Conservation (phyloP, 2,888 invertebrate genomes). For the Allygus modestus region DNA sequence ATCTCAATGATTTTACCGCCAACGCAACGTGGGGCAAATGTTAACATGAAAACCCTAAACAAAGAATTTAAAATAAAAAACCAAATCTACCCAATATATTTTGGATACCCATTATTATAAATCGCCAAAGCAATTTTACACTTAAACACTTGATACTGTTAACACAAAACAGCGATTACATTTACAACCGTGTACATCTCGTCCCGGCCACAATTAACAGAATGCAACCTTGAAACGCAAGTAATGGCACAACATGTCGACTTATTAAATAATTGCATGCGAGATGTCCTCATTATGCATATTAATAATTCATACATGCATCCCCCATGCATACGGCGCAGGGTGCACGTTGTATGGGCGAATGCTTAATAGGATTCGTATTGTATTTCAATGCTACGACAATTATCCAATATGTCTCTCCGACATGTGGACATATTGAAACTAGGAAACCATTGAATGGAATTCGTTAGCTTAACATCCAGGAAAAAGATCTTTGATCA, state of each 20-base stretch:
- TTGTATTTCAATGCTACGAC: slow-evolving; percentile 9
- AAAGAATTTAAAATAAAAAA: too few relatives aligned
- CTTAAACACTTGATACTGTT: too few relatives aligned
- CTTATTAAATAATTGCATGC: slow-evolving; percentile 52
- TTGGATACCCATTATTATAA: too few relatives aligned
- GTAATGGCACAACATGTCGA: slow-evolving; percentile 9
- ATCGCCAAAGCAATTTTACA: too few relatives aligned
- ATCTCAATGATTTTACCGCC: too few relatives aligned
- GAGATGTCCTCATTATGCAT: slow-evolving; percentile 38
- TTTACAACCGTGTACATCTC: not conserved
- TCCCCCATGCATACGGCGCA: slow-evolving; percentile 29
- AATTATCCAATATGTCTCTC: not conserved
- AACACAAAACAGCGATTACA: too few relatives aligned
- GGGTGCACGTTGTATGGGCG: not conserved
- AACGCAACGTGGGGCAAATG: too few relatives aligned
- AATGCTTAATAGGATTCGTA: slow-evolving; percentile 9
- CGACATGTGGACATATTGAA: not conserved
- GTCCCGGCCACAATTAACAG: slow-evolving; percentile 24
- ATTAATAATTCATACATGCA: slow-evolving; percentile 58
- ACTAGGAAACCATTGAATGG: too few relatives aligned
- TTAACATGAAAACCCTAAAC: too few relatives aligned
- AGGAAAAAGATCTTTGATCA: too few relatives aligned
- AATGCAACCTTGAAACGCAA: slow-evolving; percentile 39
- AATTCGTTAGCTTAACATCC: too few relatives aligned
- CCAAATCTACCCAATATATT: too few relatives aligned